Base-by-base conservation (phyloP, 2,888 invertebrate genomes). In the Beris chalybata region DNA sequence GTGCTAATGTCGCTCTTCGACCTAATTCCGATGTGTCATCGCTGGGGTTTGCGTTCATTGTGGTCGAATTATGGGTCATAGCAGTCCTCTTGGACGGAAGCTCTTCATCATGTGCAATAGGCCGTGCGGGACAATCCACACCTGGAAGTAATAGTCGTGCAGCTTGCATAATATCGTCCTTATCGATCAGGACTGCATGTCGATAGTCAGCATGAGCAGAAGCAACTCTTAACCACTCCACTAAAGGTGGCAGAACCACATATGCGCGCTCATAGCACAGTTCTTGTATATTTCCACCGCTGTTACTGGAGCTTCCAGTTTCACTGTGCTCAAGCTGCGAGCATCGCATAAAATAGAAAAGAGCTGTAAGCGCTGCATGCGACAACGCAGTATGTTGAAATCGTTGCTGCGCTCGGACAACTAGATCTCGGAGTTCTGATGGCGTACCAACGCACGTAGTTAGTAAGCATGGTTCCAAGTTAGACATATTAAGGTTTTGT, bases 271-370 rank as follows among this genome's bases (percentile, higher is more conserved):
- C 92, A 70, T 92, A 93, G 78, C 93, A 92, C 71, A 94, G 83
- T 73, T 91, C 90, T 77, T 90, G 87, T 47, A 87, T 83, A 45
- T 72, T 76, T 30, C 74, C 75, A 48, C 72, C 74, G 38, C 75
- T 73, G 76, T 78, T 31, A 77, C 79, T 73, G 75, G 81, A 71
- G 77, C 78, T 71, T 30, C 71, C 82, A 50, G 83, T 78, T 68
- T 86, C 86, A 0, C 84, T 85, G 75, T 91, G 90, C 76, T 91
- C 90, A 78, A 91, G 74, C 85, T 90, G 94, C 0, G 93, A 93
- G 79, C 95, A 95, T 55, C 93, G 83, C 94, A 95, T 94, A 77
- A 93, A 95, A 80, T 95, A 94, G 79, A 93, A 95, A 2, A 95
- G 83, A 0, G 93, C 88, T 56, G 90, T 87, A 55, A 93, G 85